Conservation (phyloP, 2,797 vertebrate genomes). For the Mycteria americana region DNA sequence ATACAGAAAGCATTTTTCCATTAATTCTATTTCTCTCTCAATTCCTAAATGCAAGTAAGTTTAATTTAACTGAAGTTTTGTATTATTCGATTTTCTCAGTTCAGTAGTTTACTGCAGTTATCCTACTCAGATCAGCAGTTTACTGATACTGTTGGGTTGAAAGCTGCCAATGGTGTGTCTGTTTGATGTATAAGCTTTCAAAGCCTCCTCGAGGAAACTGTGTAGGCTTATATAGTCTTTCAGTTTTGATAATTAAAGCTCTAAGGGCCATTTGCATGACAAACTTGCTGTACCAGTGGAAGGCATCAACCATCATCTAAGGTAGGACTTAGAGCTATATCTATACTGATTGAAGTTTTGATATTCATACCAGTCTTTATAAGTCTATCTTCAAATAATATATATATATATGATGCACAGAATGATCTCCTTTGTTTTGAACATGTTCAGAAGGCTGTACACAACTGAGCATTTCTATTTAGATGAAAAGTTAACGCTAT, state of each 20-base stretch:
- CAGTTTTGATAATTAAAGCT: neutral
- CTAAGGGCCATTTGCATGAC: neutral
- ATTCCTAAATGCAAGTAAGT: neutral
- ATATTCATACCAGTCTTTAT: neutral
- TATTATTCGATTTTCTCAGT: neutral
- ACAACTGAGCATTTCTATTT: neutral
- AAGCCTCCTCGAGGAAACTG: neutral
- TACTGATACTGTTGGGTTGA: neutral
- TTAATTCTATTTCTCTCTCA: neutral
- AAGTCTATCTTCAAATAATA: neutral
- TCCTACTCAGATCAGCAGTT: neutral
- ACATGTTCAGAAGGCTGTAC: neutral
- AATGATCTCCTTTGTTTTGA: neutral
- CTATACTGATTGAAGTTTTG: neutral
- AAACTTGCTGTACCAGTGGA: neutral
- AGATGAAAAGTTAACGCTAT: neutral
- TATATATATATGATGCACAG: neutral
- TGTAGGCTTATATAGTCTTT: neutral
- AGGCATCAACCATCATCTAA: neutral
- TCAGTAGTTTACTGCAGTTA: neutral
- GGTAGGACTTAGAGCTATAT: neutral
- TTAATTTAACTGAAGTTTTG: neutral
- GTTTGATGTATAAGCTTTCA: neutral
- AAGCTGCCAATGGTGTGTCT: neutral
- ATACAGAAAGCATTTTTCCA: neutral